Evolutionary conservation across 2,888 invertebrate species (phyloP).

Genomic region (Chymomyza amoena): DNA sequence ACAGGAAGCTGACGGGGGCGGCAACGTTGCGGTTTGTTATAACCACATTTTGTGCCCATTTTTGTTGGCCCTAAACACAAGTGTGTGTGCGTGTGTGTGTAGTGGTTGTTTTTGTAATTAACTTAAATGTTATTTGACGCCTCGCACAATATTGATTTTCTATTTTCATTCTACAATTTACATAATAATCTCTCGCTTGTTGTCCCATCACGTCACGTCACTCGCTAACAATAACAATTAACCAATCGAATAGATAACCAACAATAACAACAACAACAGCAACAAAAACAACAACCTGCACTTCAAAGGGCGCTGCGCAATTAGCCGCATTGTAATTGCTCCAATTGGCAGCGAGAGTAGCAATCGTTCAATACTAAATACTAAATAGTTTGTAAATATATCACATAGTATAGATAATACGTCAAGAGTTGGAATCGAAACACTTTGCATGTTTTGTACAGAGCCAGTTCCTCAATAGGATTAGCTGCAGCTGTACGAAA

Average conservation of each 20-base stretch:
- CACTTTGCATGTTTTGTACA: too few species aligned
- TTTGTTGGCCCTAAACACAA: neutral
- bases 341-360: neutral
- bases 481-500: too few species aligned
- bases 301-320: constrained; percentile 53
- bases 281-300: constrained; percentile 15
- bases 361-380: neutral
- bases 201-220: constrained; percentile 28
- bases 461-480: too few species aligned
- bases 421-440: too few species aligned
- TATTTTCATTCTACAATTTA: constrained; percentile 38
- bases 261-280: constrained; percentile 1
- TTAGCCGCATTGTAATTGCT: constrained; percentile 19
- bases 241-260: neutral
- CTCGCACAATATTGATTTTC: constrained; percentile 58
- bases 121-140: constrained; percentile 48
- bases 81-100: too few species aligned
- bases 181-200: neutral
- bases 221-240: constrained; percentile 7
- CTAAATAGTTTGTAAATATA: too few species aligned
- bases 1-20: neutral
- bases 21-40: neutral
- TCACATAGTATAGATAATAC: too few species aligned
- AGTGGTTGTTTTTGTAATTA: constrained; percentile 35
- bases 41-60: constrained; percentile 38